Evolutionary conservation across 1,140 invertebrate species (phyloP), one percentile per base, ranked within the genome.

Genomic region (Laodelphax striatellus): DNA sequence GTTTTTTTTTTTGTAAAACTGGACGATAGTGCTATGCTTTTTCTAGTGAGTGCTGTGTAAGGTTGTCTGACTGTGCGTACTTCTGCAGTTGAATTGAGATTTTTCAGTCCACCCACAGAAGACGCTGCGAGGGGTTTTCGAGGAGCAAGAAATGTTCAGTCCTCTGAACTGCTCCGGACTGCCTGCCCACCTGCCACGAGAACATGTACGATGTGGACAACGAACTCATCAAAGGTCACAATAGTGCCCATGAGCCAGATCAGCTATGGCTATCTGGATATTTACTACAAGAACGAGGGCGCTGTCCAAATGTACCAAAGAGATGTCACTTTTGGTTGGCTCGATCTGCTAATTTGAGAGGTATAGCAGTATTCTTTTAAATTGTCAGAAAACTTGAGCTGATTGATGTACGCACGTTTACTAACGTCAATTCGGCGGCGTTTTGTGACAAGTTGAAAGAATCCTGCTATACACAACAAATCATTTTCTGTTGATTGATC

Each of bases 241-340:
- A 34, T n/a, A n/a, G n/a, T 61, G 19, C 62, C 62, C 1, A 43
- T 63, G 28, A 56, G 62, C 4, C 58, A 60, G 41, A 56, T 56
- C 19, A 65, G 56, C 34, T 61, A 55, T 22, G 66, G 66, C 2
- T 63, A 62, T 31, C 44, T 70, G 10, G 67, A 70, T 42, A 57
- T 70, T 10, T 70, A 64, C 56, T 70, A 70, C 52, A 65, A 62
- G 16, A 64, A 66, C 13, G 61, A 63, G 19, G 68, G 68, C 8
- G 68, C 64, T 0, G 67, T 70, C 10, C 65, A 65, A n/a, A n/a
- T n/a, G 52, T 70, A 69, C 34, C 64, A 66, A n/a, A 14, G 67
- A 52, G 66, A 68, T 52, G 64, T 69, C n/a, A 67, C 65, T 3
- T 70, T 68, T 38, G 67, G 65, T 22, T 69, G 65, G 63, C 55